Conservation (phyloP, 2,888 invertebrate species). For the Morpho helenor region DNA sequence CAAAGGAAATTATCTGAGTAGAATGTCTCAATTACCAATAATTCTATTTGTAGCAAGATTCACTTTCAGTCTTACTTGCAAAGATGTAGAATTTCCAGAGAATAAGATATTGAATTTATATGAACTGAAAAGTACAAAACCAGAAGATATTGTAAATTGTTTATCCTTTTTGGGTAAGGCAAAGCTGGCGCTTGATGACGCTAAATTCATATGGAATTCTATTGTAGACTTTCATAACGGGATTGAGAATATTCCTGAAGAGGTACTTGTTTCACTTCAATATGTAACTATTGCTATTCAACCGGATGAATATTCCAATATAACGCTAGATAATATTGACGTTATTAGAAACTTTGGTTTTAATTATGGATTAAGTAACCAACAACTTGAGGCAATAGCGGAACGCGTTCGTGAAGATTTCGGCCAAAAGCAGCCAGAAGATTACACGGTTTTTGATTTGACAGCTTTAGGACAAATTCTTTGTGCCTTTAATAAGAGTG, state of each 20-base stretch:
- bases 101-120: slow-evolving; percentile 35
- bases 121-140: slow-evolving; percentile 43
- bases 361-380: slow-evolving; percentile 57
- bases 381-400: slow-evolving; percentile 68
- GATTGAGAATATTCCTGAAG: slow-evolving; percentile 60
- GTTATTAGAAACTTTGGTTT: slow-evolving; percentile 77
- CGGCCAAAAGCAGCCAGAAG: slow-evolving; percentile 72
- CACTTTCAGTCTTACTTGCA: slow-evolving; percentile 37
- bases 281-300: slow-evolving; percentile 71
- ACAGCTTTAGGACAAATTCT: slow-evolving; percentile 73
- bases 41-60: no score
- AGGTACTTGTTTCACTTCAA: slow-evolving; percentile 54
- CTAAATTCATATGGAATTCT: slow-evolving; percentile 56
- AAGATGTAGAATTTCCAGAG: slow-evolving; percentile 44
- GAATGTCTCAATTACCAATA: no score
- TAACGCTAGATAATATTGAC: slow-evolving; percentile 73
- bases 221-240: slow-evolving; percentile 50
- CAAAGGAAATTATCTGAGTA: no score
- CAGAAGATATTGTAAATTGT: slow-evolving; percentile 55
- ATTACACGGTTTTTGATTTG: slow-evolving; percentile 78
- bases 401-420: slow-evolving; percentile 73
- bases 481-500: slow-evolving; percentile 75
- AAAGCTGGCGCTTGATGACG: slow-evolving; percentile 41
- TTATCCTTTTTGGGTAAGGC: slow-evolving; percentile 53
- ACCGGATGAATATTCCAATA: slow-evolving; percentile 67